These are phyloP conservation scores for Parnassius smintheus DNA, from an alignment of 2,888 invertebrate genomes.

Conservation along the genomic window DNA sequence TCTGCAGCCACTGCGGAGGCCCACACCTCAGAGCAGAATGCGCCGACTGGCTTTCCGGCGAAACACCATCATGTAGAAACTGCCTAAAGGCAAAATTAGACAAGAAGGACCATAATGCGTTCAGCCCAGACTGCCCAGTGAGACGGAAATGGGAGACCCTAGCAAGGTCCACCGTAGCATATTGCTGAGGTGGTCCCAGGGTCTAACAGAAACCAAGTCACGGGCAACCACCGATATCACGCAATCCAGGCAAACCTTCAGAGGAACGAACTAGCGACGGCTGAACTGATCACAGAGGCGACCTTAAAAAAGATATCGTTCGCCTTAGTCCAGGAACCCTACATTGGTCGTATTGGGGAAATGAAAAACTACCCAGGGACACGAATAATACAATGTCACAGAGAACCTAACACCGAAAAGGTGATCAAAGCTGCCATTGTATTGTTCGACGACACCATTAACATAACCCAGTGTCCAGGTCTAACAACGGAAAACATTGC, in stretches of 20 bases:
- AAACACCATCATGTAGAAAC: background rate
- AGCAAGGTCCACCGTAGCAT: background rate
- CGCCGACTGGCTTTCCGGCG: background rate
- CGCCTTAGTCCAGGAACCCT: background rate
- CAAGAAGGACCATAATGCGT: no score
- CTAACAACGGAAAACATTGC: no score
- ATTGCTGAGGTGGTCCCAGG: background rate
- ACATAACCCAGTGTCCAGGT: background rate
- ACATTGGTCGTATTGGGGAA: background rate
- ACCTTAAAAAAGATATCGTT: background rate
- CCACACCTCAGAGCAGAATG: background rate
- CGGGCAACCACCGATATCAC: background rate
- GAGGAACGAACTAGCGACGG: background rate
- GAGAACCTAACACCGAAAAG: background rate
- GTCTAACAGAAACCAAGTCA: no score
- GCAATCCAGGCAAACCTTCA: background rate
- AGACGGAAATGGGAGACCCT: background rate
- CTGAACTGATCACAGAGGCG: background rate
- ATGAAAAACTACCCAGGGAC: background rate
- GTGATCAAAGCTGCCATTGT: background rate
- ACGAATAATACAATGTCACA: background rate
- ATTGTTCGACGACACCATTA: background rate
- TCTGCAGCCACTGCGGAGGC: slow-evolving; percentile 5
- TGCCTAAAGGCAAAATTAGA: background rate
- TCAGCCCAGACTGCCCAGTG: no score